phyloP scores from a whole-genome alignment of 2,113 vertebrate genomes.

The Serilophus lunatus region DNA sequence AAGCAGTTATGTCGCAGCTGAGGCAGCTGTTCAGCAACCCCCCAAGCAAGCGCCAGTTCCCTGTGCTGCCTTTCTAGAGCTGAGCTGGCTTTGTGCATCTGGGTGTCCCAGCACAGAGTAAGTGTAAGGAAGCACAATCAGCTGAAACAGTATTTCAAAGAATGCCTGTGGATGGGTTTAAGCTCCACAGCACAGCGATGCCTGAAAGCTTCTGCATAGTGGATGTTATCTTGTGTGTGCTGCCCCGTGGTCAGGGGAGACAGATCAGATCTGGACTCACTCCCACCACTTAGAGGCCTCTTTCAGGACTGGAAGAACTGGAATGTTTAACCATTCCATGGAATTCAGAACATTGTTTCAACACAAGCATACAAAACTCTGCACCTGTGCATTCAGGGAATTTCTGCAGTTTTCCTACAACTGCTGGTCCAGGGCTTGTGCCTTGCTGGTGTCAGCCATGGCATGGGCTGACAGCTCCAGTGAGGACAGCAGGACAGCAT shows the following conservation, averaged over 20 bases:
- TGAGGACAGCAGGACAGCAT: neutral
- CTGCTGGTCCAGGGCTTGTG: neutral
- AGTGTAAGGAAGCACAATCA: rapidly evolving
- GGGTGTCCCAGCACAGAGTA: neutral
- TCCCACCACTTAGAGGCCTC: neutral
- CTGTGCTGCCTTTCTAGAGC: neutral
- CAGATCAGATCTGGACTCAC: neutral
- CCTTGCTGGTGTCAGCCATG: neutral
- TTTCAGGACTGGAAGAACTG: neutral
- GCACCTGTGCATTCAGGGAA: neutral
- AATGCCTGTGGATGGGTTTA: neutral
- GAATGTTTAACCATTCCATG: rapidly evolving
- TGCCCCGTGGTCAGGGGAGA: neutral
- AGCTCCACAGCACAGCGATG: neutral
- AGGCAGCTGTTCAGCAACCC: neutral
- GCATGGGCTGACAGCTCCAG: neutral
- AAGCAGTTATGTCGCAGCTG: slow-evolving; percentile 24
- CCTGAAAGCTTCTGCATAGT: neutral
- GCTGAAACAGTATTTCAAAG: neutral
- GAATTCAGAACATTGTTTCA: neutral
- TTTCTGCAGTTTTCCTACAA: neutral
- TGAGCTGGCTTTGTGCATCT: neutral
- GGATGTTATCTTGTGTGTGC: rapidly evolving
- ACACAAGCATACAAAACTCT: rapidly evolving
- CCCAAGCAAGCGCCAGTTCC: neutral